Base-by-base conservation (phyloP, 2,113 vertebrate genomes). In the Okapia johnstoni region DNA sequence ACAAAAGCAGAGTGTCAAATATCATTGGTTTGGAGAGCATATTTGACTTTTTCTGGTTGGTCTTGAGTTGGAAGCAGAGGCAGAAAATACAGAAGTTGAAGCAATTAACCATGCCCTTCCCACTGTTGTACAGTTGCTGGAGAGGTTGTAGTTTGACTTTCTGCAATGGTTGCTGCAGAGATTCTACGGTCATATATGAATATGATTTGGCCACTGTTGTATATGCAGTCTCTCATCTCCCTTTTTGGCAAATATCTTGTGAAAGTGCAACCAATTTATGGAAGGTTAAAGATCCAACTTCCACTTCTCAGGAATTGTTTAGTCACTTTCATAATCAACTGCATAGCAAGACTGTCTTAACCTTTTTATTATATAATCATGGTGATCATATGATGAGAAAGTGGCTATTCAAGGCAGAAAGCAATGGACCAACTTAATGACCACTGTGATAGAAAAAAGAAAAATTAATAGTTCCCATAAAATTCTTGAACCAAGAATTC, bases 41-140 rank as follows among this genome's bases (percentile, higher is more conserved):
- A 46, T 50, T 30, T 88, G 30, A 7, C 54, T 85, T 48, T 90
- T 76, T 92, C 28, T 81, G 50, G 1, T 76, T 40, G n/a, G 12
- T n/a, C 52, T 50, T 91, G 36, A 60, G 25, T 76, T 63, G 6
- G 50, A 96, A 96, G 3, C 19, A 88, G 66, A 97, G 94, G 4
- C 15, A 88, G 52, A 30, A 83, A 86, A 9, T 9, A 80, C 61
- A 4, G 12, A 70, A 50, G 1, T 1, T 76, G 12, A 8, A 66
- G 17, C 0, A 1, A 55, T 2, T 88, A 61, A 83, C n/a, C 9
- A 28, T 1, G 3, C 40, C 55, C 14, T 50, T 12, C 7, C 52
- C 23, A 40, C 8, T 60, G 6, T 52, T 8, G 52, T 2, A 13
- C 2, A 40, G 33, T 6, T 60, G 17, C 13, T 54, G 26, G 40